Base-by-base conservation (phyloP, 2,888 invertebrate species). In the Lasius platythorax region DNA sequence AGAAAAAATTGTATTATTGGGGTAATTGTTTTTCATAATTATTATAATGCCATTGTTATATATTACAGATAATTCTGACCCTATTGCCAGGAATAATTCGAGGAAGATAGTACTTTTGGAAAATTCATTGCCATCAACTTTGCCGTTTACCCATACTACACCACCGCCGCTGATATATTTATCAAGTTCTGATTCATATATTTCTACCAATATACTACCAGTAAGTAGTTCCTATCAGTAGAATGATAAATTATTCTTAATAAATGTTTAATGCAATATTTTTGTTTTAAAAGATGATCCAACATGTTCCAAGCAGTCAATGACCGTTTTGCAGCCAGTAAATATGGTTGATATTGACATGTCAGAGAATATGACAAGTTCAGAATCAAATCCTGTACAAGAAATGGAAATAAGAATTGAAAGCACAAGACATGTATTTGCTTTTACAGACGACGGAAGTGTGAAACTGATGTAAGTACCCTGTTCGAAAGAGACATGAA, bases 391-490 rank as follows among this genome's bases (percentile, higher is more conserved):
- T 66, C 46, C 82, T 30, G 63, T 9, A 0, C 66, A 76, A 15
- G 30, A 86, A 37, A 28, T 63, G n/a, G 87, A 88, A 46, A 74
- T 87, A 66, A 61, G 87, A 9, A 68, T 87, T 0, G 88, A 91
- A 63, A 89, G 88, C 15, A 85, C 79, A 0, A 95, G 94, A 82
- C 94, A 94, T 68, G 91, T 94, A 85, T 83, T 95, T 23, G 93
- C 94, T 3, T 90, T 95, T 37, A 91, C 92, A n/a, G 94, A 94
- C 53, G 95, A 95, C 85, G 95, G 95, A 30, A 93, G 91, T 87
- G 91, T 95, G 56, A 93, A 94, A 91, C 93, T 95, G 93, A 91
- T 94, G 4, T 94, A 94, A 84, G 92, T 94, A 66, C n/a, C 53
- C 33, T 89, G 43, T 89, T 92, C 92, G 92, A 89, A 90, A 63